Percentiles rank a stretch among this genome's conserved stretches.
Evolutionary conservation across 2,113 vertebrate genomes (phyloP).

Genomic region (Heliornis fulica): DNA sequence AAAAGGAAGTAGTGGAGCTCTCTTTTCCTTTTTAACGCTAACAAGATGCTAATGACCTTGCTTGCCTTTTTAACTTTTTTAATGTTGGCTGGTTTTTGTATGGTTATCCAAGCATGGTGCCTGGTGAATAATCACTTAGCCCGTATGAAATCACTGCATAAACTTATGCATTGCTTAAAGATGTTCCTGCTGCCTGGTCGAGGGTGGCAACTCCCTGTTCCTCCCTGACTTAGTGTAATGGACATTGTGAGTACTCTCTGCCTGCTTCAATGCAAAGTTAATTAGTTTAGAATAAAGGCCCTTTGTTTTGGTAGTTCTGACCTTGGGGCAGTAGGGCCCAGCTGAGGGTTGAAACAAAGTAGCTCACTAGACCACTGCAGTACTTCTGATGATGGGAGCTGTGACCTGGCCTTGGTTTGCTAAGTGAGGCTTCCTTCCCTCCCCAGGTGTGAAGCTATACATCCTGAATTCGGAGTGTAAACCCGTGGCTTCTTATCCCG

Average conservation of each 20-base stretch:
- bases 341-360: neutral
- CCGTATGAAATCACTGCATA: neutral
- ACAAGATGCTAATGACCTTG: neutral
- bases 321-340: neutral
- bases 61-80: neutral
- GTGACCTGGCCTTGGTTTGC: neutral
- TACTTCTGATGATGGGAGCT: neutral
- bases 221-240: neutral
- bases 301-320: slow-evolving; percentile 3
- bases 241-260: neutral
- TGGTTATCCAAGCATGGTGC: neutral
- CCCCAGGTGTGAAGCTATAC: neutral
- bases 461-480: neutral
- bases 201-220: neutral
- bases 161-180: neutral
- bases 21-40: neutral
- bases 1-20: neutral
- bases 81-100: neutral
- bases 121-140: neutral
- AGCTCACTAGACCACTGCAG: neutral
- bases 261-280: neutral
- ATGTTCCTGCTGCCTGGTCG: neutral
- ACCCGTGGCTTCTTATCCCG: neutral
- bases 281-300: neutral
- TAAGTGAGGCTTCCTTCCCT: neutral